Percentiles rank a stretch among this genome's conserved stretches.
phyloP scores from a whole-genome alignment of 2,797 vertebrate species.

The Lates japonicus region DNA sequence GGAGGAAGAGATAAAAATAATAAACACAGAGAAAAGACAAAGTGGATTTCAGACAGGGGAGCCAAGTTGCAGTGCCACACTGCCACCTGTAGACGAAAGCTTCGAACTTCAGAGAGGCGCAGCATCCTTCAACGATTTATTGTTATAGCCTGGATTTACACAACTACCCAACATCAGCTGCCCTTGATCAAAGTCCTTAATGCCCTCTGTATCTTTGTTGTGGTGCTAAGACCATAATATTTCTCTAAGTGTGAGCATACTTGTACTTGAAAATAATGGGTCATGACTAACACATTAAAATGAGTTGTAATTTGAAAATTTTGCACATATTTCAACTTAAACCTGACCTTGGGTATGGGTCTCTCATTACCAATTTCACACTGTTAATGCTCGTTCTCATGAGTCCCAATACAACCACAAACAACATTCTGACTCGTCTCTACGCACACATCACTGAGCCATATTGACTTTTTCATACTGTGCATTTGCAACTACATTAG shows the following conservation, averaged over 20 bases:
- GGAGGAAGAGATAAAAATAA: constrained; percentile 26
- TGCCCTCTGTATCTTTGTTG: background rate
- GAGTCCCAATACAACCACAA: constrained; percentile 11
- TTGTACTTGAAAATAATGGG: background rate
- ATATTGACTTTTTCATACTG: constrained; percentile 18
- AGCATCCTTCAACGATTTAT: background rate
- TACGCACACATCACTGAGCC: background rate
- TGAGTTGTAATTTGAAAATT: constrained; percentile 19
- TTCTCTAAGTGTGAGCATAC: background rate
- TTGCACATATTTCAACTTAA: too few relatives aligned
- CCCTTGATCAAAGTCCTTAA: background rate
- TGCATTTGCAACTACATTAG: too few relatives aligned
- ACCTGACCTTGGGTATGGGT: constrained; percentile 13
- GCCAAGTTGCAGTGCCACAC: constrained; percentile 62
- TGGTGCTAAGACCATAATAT: background rate
- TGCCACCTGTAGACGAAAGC: constrained; percentile 78
- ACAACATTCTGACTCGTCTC: background rate
- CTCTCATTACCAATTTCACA: constrained; percentile 22
- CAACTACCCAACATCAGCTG: background rate
- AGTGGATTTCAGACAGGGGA: constrained; percentile 22
- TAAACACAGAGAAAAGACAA: constrained; percentile 37
- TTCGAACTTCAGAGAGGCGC: constrained; percentile 27
- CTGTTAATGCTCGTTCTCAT: background rate
- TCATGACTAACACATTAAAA: background rate
- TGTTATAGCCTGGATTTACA: background rate